Evolutionary conservation across 2,797 vertebrate genomes (phyloP).

Genomic region (Borostomias antarcticus): DNA sequence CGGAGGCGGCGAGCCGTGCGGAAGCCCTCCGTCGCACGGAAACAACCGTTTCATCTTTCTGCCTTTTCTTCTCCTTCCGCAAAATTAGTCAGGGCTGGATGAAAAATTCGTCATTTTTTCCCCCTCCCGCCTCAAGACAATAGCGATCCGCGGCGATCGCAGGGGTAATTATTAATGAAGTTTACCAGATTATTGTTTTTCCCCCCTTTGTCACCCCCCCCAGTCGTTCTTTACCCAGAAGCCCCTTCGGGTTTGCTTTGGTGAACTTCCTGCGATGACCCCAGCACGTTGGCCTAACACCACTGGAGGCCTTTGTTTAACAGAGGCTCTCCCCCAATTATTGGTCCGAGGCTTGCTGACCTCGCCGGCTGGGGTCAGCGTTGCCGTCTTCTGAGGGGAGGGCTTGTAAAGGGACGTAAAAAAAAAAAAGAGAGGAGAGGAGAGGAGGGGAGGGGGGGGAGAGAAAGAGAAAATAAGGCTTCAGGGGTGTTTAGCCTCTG

Average conservation of each 20-base stretch:
- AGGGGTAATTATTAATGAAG: constrained; percentile 74
- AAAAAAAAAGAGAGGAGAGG: constrained; percentile 1
- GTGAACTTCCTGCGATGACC: constrained; percentile 48
- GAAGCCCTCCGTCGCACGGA: constrained; percentile 77
- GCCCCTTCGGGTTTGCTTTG: constrained; percentile 57
- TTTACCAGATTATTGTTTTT: constrained; percentile 57
- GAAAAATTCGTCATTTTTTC: constrained; percentile 67
- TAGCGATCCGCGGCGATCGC: constrained; percentile 61
- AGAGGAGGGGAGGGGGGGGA: background rate
- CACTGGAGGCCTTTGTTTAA: constrained; percentile 54
- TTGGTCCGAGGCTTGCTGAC: constrained; percentile 41
- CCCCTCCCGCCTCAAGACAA: constrained; percentile 33
- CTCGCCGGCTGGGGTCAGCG: constrained; percentile 36
- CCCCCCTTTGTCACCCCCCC: constrained; percentile 33
- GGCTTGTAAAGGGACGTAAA: constrained; percentile 26
- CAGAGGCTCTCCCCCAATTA: constrained; percentile 39
- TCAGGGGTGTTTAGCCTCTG: constrained; percentile 16
- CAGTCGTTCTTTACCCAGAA: constrained; percentile 43
- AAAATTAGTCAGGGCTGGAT: constrained; percentile 75
- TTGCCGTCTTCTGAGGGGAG: constrained; percentile 23
- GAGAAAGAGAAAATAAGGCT: constrained; percentile 15
- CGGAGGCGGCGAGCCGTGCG: constrained; percentile 83
- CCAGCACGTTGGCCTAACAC: constrained; percentile 41
- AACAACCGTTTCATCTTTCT: constrained; percentile 82
- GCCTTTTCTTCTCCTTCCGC: constrained; percentile 42